phyloP scores from a whole-genome alignment of 2,113 vertebrate species.

The Pomatorhinus ruficollis region DNA sequence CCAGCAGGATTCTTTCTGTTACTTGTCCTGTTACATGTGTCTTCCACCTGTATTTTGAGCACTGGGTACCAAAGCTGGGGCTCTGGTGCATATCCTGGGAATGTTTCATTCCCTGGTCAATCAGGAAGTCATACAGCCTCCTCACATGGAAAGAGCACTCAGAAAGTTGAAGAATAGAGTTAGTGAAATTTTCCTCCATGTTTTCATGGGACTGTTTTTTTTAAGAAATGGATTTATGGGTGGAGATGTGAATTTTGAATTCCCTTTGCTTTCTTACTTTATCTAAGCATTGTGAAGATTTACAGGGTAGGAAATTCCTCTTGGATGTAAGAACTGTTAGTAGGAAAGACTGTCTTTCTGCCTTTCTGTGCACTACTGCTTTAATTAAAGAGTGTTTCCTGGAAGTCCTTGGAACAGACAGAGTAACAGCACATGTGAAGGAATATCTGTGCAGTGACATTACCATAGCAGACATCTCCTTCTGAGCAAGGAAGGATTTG shows the following conservation, averaged over 20 bases:
- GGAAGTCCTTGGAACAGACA: not conserved
- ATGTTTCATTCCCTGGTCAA: not conserved
- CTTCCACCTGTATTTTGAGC: not conserved
- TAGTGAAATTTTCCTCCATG: not conserved
- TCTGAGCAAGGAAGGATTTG: not conserved
- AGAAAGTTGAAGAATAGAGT: not conserved
- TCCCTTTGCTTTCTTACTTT: not conserved
- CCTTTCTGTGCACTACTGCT: not conserved
- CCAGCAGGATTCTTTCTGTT: not conserved
- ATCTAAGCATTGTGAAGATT: not conserved
- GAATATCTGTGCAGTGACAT: not conserved
- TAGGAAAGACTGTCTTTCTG: not conserved
- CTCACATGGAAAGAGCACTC: not conserved
- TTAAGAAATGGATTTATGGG: not conserved
- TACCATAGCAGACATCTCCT: not conserved
- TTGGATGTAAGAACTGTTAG: not conserved
- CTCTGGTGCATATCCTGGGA: not conserved
- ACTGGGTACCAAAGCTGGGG: not conserved
- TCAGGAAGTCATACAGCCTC: not conserved
- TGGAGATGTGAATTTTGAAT: not conserved
- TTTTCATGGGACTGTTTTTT: not conserved
- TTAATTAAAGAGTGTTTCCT: not conserved
- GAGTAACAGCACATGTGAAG: not conserved
- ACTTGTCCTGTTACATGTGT: not conserved
- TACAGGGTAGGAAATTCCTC: not conserved